phyloP scores from a whole-genome alignment of 2,888 invertebrate genomes.

The Pristionchus japonicus region DNA sequence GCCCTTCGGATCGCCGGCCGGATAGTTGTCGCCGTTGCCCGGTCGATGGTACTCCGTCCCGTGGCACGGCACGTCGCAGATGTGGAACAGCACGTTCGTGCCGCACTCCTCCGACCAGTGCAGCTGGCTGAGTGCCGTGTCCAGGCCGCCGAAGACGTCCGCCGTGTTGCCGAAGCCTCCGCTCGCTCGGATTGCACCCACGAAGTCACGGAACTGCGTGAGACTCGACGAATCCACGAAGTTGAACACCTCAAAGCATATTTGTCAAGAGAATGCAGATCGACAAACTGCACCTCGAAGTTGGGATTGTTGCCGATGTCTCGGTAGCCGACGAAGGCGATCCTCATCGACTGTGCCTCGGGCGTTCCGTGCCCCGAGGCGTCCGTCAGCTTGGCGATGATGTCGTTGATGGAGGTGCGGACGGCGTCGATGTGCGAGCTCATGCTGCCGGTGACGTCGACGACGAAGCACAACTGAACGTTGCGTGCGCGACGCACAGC shows the following conservation, averaged over 20 bases:
- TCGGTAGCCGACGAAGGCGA: constrained; percentile 50
- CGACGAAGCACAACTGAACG: constrained; percentile 12
- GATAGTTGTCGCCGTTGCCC: constrained; percentile 9
- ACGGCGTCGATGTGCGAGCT: not conserved
- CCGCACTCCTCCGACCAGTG: constrained; percentile 47
- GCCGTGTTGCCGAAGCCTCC: constrained; percentile 24
- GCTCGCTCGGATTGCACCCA: not conserved
- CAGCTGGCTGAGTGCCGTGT: constrained; percentile 38
- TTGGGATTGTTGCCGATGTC: no score
- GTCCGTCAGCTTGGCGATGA: not conserved
- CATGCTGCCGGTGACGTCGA: not conserved
- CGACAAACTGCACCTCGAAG: no score
- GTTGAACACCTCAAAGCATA: not conserved
- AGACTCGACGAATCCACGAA: not conserved
- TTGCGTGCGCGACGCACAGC: not conserved
- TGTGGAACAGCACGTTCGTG: constrained; percentile 51
- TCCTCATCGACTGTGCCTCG: constrained; percentile 9
- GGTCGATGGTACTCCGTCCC: not conserved
- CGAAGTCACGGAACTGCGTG: not conserved
- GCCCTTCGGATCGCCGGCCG: constrained; percentile 49
- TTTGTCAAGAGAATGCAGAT: no score
- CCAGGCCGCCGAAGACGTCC: constrained; percentile 52
- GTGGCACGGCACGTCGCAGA: constrained; percentile 47
- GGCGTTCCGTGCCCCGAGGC: no score
- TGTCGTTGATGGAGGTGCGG: not conserved